These are phyloP conservation scores for Paratrypauchen microcephalus DNA, from an alignment of 2,797 vertebrate genomes.

Conservation along the genomic window DNA sequence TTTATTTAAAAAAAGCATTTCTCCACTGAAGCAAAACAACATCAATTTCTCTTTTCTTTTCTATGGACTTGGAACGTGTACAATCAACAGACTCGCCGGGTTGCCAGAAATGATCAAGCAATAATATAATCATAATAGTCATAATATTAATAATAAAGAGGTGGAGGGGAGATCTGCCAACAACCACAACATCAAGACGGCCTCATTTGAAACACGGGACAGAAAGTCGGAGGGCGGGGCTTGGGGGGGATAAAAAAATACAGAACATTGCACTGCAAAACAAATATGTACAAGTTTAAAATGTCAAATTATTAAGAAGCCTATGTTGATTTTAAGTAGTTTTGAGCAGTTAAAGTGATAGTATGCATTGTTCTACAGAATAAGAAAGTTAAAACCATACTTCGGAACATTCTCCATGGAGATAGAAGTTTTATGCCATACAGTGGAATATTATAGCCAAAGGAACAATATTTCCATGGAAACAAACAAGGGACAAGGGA, in stretches of 20 bases:
- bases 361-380: no score
- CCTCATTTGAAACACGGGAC: slow-evolving; percentile 58
- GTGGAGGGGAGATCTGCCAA: slow-evolving; percentile 59
- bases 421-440: no score
- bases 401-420: no score
- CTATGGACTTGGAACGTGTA: slow-evolving; percentile 71
- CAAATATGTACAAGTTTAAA: background rate
- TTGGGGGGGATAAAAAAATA: slow-evolving; percentile 38
- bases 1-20: slow-evolving; percentile 79
- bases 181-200: slow-evolving; percentile 78
- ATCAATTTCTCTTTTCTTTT: slow-evolving; percentile 65
- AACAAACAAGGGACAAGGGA: no score
- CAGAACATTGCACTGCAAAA: slow-evolving; percentile 62
- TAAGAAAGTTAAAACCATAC: no score
- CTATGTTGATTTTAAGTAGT: background rate
- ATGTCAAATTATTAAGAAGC: background rate
- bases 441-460: no score
- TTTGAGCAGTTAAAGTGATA: background rate
- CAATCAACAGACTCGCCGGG: slow-evolving; percentile 67
- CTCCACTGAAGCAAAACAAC: slow-evolving; percentile 81
- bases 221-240: slow-evolving; percentile 8
- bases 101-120: slow-evolving; percentile 75
- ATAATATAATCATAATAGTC: slow-evolving; percentile 8
- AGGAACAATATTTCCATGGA: no score
- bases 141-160: slow-evolving; percentile 27